Evolutionary conservation across 2,888 invertebrate species (phyloP).

Genomic region (Hoplodrina ambigua): DNA sequence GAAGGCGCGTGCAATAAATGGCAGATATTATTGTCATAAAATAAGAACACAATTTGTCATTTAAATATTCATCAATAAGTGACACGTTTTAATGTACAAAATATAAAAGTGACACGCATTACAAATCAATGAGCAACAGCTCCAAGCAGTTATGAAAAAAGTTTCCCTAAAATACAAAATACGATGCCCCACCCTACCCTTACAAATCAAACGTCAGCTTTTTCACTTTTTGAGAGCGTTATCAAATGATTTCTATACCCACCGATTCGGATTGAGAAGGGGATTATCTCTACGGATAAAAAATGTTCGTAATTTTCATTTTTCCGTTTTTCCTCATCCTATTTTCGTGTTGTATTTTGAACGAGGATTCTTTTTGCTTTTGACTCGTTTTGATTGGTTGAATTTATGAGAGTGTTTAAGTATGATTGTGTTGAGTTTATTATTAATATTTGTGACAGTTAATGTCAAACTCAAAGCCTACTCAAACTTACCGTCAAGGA

Average conservation of each 20-base stretch:
- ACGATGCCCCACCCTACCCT: not conserved
- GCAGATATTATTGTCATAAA: too few species aligned
- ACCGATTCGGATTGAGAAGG: constrained; percentile 20
- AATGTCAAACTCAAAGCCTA: too few species aligned
- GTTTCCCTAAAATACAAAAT: constrained; percentile 11
- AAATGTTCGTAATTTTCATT: constrained; percentile 30
- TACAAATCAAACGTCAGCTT: constrained; percentile 43
- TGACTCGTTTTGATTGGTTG: constrained; percentile 12
- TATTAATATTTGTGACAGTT: too few species aligned
- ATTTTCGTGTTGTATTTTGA: constrained; percentile 26
- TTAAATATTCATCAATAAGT: too few species aligned
- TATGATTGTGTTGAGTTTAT: not conserved
- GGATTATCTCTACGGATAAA: constrained; percentile 27
- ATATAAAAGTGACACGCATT: not conserved
- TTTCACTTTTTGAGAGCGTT: constrained; percentile 26
- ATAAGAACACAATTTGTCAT: too few species aligned
- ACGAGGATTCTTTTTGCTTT: not conserved
- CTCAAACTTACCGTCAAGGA: too few species aligned
- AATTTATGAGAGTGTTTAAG: not conserved
- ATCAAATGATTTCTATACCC: constrained; percentile 43
- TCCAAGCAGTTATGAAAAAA: constrained; percentile 22
- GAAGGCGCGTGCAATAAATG: too few species aligned
- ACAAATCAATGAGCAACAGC: constrained; percentile 9
- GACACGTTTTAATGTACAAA: too few species aligned
- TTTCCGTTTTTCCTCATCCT: not conserved